Evolutionary conservation across 2,888 invertebrate genomes (phyloP), one percentile per base, ranked within the genome.

Genomic region (Coremacera marginata): DNA sequence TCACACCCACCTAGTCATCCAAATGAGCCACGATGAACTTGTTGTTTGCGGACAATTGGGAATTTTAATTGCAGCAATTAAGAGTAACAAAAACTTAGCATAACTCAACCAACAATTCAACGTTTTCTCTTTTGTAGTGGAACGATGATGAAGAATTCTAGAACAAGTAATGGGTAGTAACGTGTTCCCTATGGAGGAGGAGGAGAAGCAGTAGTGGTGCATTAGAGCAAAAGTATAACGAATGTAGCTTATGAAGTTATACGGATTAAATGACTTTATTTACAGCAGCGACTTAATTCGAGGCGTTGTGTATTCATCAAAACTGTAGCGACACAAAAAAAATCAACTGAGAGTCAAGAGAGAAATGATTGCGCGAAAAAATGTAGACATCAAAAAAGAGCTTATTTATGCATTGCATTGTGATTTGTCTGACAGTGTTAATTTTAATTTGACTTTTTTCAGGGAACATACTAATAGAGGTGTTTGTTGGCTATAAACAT

Each of bases 61-160:
- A 68, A 77, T 77, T 77, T 77, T 77, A 77, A 77, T 77, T 77
- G 68, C 72, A 27, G 22, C 73, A 72, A 77, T 77, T 77, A 73
- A 27, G 22, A 72, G 49, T 67, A 73, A 51, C 16, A 11, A 73
- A 72, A 73, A 73, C 63, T 73, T 65, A 52, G 37, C 52, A 31
- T 73, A 25, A 34, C n/a, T 44, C 27, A 19, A 27, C 3, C 51
- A 25, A n/a, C 8, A 62, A 49, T 22, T 60, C 60, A 49, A 5
- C 22, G n/a, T 60, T 19, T 25, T 22, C 34, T 19, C 3, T n/a
- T n/a, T n/a, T n/a, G n/a, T 5, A 8, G 71, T 44, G n/a, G 27
- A 27, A 7, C 19, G 34, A 51, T 52, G 52, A 52, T 68, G 52
- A 14, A 5, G 51, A 37, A 52, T 51, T 49, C n/a, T 22, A n/a